These are phyloP conservation scores for Chaetogeoica ovagalla DNA, from an alignment of 2,888 invertebrate species.

Conservation along the genomic window DNA sequence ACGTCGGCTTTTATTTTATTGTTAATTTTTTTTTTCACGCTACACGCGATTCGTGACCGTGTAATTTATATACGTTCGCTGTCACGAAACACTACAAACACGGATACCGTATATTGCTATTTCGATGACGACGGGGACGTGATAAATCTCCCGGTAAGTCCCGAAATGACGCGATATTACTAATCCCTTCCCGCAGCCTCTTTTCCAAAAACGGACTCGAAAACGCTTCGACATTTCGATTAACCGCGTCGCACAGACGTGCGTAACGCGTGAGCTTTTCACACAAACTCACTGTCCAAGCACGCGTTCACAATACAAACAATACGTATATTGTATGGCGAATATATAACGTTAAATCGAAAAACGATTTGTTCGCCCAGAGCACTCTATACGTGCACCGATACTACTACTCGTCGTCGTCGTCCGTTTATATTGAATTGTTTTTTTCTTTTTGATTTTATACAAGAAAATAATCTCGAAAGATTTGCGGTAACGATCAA, in stretches of 20 bases:
- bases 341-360: slow-evolving; percentile 1
- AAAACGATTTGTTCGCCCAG: slow-evolving; percentile 32
- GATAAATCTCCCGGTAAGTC: slow-evolving; percentile 33
- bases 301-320: background rate
- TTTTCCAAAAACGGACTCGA: background rate
- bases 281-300: background rate
- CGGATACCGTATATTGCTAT: background rate
- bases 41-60: too few species aligned
- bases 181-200: background rate
- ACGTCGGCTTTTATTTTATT: too few species aligned
- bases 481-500: too few species aligned
- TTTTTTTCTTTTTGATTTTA: too few species aligned
- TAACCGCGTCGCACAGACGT: background rate
- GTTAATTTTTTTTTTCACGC: too few species aligned
- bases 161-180: slow-evolving; percentile 38
- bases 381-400: too few species aligned
- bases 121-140: background rate
- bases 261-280: too few species aligned
- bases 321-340: background rate
- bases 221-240: slow-evolving; percentile 47
- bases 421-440: too few species aligned
- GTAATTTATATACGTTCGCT: slow-evolving; percentile 7
- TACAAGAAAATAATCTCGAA: too few species aligned
- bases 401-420: too few species aligned
- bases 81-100: background rate